phyloP scores from a whole-genome alignment of 2,888 invertebrate genomes.

The Meiosimyza decipiens region DNA sequence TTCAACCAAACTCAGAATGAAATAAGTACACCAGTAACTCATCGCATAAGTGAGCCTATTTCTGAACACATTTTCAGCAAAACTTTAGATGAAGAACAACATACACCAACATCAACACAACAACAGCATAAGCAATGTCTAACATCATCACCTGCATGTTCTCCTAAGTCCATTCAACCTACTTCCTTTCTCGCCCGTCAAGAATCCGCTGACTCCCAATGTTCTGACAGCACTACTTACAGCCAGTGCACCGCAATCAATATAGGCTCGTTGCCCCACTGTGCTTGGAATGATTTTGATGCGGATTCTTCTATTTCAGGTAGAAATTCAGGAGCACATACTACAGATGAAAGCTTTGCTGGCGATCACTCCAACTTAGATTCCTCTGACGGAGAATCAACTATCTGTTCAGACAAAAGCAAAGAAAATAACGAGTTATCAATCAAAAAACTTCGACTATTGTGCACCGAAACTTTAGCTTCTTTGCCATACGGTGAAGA shows the following conservation, averaged over 20 bases:
- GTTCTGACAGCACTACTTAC: slow-evolving; percentile 73
- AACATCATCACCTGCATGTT: slow-evolving; percentile 29
- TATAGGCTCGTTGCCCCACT: slow-evolving; percentile 52
- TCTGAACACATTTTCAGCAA: slow-evolving; percentile 36
- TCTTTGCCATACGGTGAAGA: slow-evolving; percentile 77
- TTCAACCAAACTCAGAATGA: neutral
- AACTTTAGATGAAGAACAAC: slow-evolving; percentile 7
- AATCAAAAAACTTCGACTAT: slow-evolving; percentile 72
- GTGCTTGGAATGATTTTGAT: slow-evolving; percentile 40
- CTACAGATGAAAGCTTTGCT: slow-evolving; percentile 28
- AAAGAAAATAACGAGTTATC: slow-evolving; percentile 46
- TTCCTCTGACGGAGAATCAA: slow-evolving; percentile 38
- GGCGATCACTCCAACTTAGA: slow-evolving; percentile 34
- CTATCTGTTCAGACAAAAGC: slow-evolving; percentile 39
- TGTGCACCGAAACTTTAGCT: slow-evolving; percentile 75
- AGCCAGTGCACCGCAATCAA: slow-evolving; percentile 76
- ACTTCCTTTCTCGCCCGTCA: slow-evolving; percentile 65
- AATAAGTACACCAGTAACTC: slow-evolving; percentile 24
- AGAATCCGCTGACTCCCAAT: slow-evolving; percentile 73
- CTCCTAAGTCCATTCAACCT: slow-evolving; percentile 19
- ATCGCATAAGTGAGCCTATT: slow-evolving; percentile 40
- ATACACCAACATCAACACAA: slow-evolving; percentile 24
- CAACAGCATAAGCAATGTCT: slow-evolving; percentile 18
- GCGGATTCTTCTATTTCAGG: slow-evolving; percentile 48
- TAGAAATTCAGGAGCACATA: slow-evolving; percentile 37